Conservation (phyloP, 2,797 vertebrate species). For the Anguilla pacifica region DNA sequence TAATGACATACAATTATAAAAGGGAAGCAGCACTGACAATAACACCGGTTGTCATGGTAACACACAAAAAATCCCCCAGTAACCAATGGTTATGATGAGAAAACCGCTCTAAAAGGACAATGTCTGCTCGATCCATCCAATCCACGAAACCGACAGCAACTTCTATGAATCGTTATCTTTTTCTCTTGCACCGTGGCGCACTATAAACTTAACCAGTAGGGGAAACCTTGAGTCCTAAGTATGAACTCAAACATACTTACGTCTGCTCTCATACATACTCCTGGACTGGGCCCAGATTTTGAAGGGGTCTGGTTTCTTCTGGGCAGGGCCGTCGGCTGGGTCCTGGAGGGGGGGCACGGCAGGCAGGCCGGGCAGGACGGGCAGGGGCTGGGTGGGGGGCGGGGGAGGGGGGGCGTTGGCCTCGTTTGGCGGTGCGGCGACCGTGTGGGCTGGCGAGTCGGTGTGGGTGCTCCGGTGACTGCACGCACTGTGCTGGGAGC, state of each 20-base stretch:
- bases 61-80: not conserved
- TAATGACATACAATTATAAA: not conserved
- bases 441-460: constrained; percentile 83
- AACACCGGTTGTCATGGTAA: not conserved
- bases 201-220: not conserved
- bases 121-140: not conserved
- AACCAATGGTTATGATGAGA: not conserved
- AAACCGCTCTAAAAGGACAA: not conserved
- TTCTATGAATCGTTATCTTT: not conserved
- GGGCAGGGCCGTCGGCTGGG: constrained; percentile 80
- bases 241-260: constrained; percentile 76
- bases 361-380: constrained; percentile 67
- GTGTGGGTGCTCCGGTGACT: constrained; percentile 91
- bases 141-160: not conserved
- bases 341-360: constrained; percentile 71
- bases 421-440: constrained; percentile 78
- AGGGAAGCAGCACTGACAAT: not conserved
- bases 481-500: constrained; percentile 92
- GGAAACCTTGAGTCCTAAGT: not conserved
- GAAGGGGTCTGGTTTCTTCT: constrained; percentile 98
- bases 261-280: constrained; percentile 99
- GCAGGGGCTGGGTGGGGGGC: constrained; percentile 75
- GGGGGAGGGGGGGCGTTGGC: constrained; percentile 65
- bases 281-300: constrained; percentile 99
- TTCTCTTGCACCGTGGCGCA: not conserved